Conservation (phyloP, 2,113 vertebrate genomes). For the Rhabdornis inornatus region DNA sequence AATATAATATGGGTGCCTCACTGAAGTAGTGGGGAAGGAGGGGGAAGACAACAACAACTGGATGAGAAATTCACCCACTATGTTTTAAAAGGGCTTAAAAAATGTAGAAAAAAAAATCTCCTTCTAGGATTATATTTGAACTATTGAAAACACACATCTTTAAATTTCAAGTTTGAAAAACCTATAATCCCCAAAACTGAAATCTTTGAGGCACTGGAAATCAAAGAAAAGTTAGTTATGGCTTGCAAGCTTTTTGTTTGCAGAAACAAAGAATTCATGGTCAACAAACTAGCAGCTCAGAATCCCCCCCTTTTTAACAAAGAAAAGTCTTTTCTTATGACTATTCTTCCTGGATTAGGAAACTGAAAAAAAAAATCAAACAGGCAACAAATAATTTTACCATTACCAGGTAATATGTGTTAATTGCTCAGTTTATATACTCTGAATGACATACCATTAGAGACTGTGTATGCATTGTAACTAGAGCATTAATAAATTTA, state of each 20-base stretch:
- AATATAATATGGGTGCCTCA: neutral
- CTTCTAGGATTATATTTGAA: neutral
- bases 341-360: conserved; percentile 49
- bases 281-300: conserved; percentile 35
- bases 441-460: conserved; percentile 89
- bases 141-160: neutral
- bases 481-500: conserved; percentile 87
- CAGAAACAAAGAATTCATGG: conserved; percentile 46
- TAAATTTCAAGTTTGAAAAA: neutral
- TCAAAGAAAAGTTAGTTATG: conserved; percentile 28
- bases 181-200: neutral
- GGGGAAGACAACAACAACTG: neutral
- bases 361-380: conserved; percentile 66
- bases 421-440: conserved; percentile 89
- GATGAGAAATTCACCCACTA: neutral
- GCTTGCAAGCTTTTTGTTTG: neutral
- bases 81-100: neutral
- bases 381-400: conserved; percentile 86
- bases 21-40: neutral
- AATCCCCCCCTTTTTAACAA: conserved; percentile 47
- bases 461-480: conserved; percentile 86
- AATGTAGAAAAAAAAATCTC: neutral
- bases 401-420: conserved; percentile 83
- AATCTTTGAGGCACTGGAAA: neutral
- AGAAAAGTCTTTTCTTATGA: conserved; percentile 65